Percentiles rank a stretch among this genome's conserved stretches.
These are phyloP conservation scores for Syritta pipiens DNA, from an alignment of 2,888 invertebrate species.

Conservation along the genomic window DNA sequence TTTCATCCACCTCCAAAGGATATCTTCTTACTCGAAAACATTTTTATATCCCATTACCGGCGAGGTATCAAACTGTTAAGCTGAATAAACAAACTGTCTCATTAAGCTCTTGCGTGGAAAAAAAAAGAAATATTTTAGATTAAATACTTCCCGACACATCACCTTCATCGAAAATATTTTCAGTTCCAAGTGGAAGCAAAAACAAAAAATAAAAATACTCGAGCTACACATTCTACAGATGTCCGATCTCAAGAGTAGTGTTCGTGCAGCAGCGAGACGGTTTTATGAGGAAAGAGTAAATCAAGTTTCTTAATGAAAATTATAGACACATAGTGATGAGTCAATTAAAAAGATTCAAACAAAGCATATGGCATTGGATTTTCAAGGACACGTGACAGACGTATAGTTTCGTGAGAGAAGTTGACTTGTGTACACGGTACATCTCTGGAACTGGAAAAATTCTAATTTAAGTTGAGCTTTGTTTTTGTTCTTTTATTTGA, in stretches of 20 bases:
- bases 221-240: not conserved
- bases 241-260: not conserved
- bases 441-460: no score
- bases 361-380: slow-evolving; percentile 1
- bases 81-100: slow-evolving; percentile 7
- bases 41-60: slow-evolving; percentile 10
- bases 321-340: not conserved
- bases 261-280: not conserved
- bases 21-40: slow-evolving; percentile 7
- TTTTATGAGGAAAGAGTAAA: slow-evolving; percentile 21
- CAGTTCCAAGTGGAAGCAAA: no score
- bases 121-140: not conserved
- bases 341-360: slow-evolving; percentile 20
- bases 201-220: not conserved
- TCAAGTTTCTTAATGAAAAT: slow-evolving; percentile 10
- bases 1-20: slow-evolving; percentile 2
- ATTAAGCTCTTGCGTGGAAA: not conserved
- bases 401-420: no score
- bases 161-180: not conserved
- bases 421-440: not conserved
- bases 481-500: no score
- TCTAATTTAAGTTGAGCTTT: no score
- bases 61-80: slow-evolving; percentile 24
- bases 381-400: no score
- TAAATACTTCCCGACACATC: not conserved